These are phyloP conservation scores for Microcebus jonahi DNA, from an alignment of 2,113 vertebrate species.

Conservation along the genomic window DNA sequence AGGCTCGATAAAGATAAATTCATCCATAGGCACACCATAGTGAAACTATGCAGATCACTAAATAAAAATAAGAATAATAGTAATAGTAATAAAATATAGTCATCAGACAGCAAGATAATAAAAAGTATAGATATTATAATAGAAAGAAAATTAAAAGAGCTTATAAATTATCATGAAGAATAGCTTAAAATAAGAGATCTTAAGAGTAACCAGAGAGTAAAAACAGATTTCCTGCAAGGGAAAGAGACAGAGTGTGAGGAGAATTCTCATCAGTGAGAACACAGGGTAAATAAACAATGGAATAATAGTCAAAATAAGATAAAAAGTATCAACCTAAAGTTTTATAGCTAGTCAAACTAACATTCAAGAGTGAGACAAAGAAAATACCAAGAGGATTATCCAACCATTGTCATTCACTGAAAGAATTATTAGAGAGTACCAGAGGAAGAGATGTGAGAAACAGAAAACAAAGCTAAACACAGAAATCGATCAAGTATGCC, in stretches of 20 bases:
- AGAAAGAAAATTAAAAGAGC: not conserved
- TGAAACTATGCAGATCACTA: not conserved
- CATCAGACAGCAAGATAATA: not conserved
- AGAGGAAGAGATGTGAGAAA: not conserved
- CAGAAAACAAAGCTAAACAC: not conserved
- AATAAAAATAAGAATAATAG: not conserved
- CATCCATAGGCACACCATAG: not conserved
- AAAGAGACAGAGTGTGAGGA: not conserved
- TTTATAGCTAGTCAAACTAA: not conserved
- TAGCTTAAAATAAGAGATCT: not conserved
- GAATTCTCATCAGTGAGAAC: not conserved
- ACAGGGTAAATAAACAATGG: not conserved
- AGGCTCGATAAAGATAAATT: not conserved
- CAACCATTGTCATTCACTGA: not conserved
- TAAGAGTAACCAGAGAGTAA: not conserved
- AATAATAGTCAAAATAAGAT: not conserved
- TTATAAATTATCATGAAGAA: slow-evolving; percentile 6
- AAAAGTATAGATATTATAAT: not conserved
- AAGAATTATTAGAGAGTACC: not conserved
- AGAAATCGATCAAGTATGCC: not conserved
- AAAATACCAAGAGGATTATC: not conserved
- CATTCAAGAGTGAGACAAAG: not conserved
- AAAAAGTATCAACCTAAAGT: not conserved
- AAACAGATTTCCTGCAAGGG: not conserved
- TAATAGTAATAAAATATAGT: not conserved